Conservation (phyloP, 2,113 vertebrate species). For the Apistogramma diplotaenia region DNA sequence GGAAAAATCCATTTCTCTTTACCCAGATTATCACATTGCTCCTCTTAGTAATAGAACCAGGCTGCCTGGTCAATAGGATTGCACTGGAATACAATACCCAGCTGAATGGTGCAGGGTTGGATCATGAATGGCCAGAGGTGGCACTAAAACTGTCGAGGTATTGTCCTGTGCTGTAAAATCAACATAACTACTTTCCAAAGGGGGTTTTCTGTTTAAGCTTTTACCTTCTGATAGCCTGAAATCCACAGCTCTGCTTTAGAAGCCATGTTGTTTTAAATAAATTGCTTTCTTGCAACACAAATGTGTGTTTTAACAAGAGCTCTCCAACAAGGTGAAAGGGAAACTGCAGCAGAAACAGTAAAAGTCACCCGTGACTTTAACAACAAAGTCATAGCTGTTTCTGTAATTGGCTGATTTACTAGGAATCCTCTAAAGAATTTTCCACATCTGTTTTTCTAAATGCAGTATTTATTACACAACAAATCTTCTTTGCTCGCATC, state of each 20-base stretch:
- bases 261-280: neutral
- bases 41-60: conserved; percentile 50
- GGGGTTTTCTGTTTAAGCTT: neutral
- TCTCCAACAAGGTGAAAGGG: neutral
- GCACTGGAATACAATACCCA: conserved; percentile 56
- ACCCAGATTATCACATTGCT: conserved; percentile 56
- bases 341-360: neutral
- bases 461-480: neutral
- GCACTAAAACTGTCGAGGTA: conserved; percentile 32
- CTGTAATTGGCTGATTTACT: neutral
- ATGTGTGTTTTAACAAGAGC: conserved; percentile 9
- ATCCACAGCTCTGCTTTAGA: neutral
- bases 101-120: conserved; percentile 37
- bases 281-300: neutral
- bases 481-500: neutral
- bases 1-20: conserved; percentile 62
- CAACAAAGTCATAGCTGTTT: neutral
- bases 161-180: conserved; percentile 28
- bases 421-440: neutral
- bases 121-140: conserved; percentile 33
- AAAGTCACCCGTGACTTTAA: conserved; percentile 21
- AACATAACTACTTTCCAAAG: conserved; percentile 29
- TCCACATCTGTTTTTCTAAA: neutral
- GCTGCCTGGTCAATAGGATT: conserved; percentile 46
- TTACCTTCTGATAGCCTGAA: neutral